Evolutionary conservation across 2,888 invertebrate species (phyloP).

Genomic region (Metopia argyrocephala): DNA sequence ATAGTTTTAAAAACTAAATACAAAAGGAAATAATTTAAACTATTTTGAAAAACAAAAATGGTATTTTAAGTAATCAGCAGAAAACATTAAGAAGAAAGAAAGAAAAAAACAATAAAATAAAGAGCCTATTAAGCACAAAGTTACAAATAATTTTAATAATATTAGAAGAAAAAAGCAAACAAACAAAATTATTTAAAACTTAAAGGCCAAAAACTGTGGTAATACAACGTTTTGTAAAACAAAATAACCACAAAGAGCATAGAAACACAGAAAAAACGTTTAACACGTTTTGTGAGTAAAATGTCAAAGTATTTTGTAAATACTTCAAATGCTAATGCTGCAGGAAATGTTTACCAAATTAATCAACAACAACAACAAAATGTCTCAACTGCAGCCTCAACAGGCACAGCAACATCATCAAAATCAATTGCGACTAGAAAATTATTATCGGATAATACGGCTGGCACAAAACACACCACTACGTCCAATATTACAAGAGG

Average conservation of each 20-base stretch:
- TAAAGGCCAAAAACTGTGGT: conserved; percentile 5
- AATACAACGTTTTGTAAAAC: conserved; percentile 28
- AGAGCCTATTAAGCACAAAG: conserved; percentile 58
- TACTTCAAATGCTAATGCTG: conserved; percentile 68
- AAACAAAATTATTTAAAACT: conserved; percentile 10
- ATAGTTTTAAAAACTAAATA: conserved; percentile 66
- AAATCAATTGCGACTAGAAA: conserved; percentile 71
- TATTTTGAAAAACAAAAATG: conserved; percentile 20
- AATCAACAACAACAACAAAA: conserved; percentile 55
- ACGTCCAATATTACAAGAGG: conserved; percentile 50
- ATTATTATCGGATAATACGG: conserved; percentile 68
- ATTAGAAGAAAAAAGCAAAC: conserved; percentile 22
- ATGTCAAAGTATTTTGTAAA: conserved; percentile 75
- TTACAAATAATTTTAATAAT: conserved; percentile 16
- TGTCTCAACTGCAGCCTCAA: conserved; percentile 58
- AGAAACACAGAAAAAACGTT: conserved; percentile 40
- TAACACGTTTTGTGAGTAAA: conserved; percentile 55
- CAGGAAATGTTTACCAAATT: conserved; percentile 63
- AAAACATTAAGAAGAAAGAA: conserved; percentile 31
- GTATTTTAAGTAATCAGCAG: conserved; percentile 50
- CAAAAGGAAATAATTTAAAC: conserved; percentile 15
- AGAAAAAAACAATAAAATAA: neutral
- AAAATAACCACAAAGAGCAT: conserved; percentile 13
- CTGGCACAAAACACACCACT: conserved; percentile 47
- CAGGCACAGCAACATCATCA: conserved; percentile 56